Conservation (phyloP, 2,113 vertebrate species). For the Thamnophis sirtalis region DNA sequence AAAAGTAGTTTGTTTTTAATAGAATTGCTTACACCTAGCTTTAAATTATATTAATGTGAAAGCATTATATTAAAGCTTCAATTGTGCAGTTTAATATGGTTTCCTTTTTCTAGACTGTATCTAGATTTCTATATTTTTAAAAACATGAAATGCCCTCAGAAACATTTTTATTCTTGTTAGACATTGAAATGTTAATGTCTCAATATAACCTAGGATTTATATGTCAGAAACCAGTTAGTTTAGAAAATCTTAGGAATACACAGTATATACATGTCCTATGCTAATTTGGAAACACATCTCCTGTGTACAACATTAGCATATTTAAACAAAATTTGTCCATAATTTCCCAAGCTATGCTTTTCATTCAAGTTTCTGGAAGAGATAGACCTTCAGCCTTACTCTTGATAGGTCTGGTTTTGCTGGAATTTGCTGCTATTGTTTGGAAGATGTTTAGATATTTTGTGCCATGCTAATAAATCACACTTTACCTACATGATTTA, state of each 20-base stretch:
- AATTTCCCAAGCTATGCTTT: neutral
- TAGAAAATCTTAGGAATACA: neutral
- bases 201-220: neutral
- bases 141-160: neutral
- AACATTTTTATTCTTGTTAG: slow-evolving; percentile 47
- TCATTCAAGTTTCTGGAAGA: neutral
- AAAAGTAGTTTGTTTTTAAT: slow-evolving; percentile 57
- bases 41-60: slow-evolving; percentile 62
- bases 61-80: slow-evolving; percentile 65
- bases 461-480: neutral
- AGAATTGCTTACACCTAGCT: slow-evolving; percentile 48
- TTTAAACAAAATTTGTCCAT: neutral
- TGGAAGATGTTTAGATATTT: neutral
- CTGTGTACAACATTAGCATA: neutral
- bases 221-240: too few relatives aligned
- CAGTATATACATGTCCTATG: neutral
- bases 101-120: slow-evolving; percentile 26
- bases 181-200: slow-evolving; percentile 1
- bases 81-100: slow-evolving; percentile 64
- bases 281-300: neutral
- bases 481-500: neutral
- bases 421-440: neutral
- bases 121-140: too few relatives aligned
- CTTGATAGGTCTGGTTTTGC: neutral
- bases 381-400: neutral